These are phyloP conservation scores for Conistra vaccinii DNA, from an alignment of 2,888 invertebrate genomes.

Conservation along the genomic window DNA sequence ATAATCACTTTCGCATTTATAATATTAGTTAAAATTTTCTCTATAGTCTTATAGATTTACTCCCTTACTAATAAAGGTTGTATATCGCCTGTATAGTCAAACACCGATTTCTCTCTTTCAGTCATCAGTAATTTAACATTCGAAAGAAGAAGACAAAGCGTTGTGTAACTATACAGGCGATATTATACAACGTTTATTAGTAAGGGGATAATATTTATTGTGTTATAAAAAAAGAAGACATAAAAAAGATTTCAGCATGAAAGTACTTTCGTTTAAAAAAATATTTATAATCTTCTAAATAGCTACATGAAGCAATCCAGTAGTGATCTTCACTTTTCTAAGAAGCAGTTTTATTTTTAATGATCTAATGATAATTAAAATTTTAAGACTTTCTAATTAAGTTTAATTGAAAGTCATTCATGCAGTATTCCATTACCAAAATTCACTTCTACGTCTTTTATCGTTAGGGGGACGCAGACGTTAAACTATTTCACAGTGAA, in stretches of 20 bases:
- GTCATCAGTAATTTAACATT: too few relatives aligned
- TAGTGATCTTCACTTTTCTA: not conserved
- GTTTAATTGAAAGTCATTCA: not conserved
- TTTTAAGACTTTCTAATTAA: not conserved
- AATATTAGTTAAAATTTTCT: too few relatives aligned
- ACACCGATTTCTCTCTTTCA: too few relatives aligned
- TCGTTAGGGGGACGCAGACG: not conserved
- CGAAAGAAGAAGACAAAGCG: too few relatives aligned
- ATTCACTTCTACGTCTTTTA: slow-evolving; percentile 4
- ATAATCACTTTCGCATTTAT: too few relatives aligned
- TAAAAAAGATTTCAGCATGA: not conserved
- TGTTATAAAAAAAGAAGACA: not conserved
- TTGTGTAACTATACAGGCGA: too few relatives aligned
- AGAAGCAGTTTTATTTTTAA: not conserved
- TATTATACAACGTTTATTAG: too few relatives aligned
- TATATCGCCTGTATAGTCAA: too few relatives aligned
- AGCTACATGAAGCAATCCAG: not conserved
- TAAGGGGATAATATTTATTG: too few relatives aligned
- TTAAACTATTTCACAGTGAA: slow-evolving; percentile 34
- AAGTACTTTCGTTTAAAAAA: not conserved
- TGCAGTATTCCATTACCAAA: slow-evolving; percentile 1
- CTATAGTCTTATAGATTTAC: not conserved
- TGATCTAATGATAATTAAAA: not conserved
- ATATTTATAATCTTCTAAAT: not conserved
- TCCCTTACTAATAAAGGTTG: too few relatives aligned